Evolutionary conservation across 2,113 vertebrate genomes (phyloP).

Genomic region (Anser brachyrhynchus): DNA sequence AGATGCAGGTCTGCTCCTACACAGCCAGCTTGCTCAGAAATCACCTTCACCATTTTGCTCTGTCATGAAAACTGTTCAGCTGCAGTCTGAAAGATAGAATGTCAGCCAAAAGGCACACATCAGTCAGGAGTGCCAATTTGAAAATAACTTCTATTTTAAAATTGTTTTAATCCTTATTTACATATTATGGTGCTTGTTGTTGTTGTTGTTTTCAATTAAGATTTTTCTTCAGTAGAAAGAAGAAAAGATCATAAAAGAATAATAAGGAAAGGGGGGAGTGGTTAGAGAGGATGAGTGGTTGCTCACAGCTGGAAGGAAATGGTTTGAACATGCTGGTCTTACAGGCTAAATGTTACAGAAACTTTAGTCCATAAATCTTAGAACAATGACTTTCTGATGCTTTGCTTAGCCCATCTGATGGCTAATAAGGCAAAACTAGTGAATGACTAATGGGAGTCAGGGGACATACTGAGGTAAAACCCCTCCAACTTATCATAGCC

Average conservation of each 20-base stretch:
- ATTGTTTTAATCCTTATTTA: background rate
- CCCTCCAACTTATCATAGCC: background rate
- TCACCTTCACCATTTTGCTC: background rate
- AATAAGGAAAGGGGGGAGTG: background rate
- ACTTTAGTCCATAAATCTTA: background rate
- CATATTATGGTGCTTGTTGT: background rate
- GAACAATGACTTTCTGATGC: background rate
- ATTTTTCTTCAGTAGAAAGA: background rate
- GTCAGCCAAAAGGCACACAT: background rate
- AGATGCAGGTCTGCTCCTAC: background rate
- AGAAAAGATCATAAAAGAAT: background rate
- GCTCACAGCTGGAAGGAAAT: background rate
- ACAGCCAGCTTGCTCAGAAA: background rate
- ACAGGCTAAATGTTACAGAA: background rate
- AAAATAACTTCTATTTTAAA: background rate
- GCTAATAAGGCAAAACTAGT: background rate
- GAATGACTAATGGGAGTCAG: background rate
- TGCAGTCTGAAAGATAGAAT: background rate
- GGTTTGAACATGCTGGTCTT: background rate
- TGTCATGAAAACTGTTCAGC: background rate
- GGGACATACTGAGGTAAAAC: background rate
- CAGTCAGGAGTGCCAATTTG: background rate
- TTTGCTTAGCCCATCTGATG: background rate
- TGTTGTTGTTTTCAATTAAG: background rate
- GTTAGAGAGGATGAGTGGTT: background rate